Conservation (phyloP, 2,888 invertebrate species). For the Prionchulus punctatus region DNA sequence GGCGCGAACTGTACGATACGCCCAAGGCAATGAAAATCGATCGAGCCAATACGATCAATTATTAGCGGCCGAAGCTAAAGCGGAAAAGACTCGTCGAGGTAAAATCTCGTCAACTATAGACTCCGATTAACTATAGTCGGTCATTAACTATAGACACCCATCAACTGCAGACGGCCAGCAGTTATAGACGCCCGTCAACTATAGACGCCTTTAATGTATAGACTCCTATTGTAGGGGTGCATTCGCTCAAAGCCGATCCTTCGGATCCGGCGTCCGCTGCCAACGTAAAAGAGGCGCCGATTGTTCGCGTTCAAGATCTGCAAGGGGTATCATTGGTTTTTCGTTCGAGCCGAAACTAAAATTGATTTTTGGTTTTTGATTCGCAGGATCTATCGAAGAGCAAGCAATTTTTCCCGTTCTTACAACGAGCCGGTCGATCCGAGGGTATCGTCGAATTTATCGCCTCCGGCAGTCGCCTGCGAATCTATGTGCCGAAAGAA, state of each 20-base stretch:
- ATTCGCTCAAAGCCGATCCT: neutral
- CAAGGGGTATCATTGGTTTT: conserved; percentile 11
- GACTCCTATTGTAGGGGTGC: neutral
- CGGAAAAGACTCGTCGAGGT: conserved; percentile 64
- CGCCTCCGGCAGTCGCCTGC: conserved; percentile 79
- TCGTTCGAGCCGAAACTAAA: neutral
- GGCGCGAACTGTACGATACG: conserved; percentile 77
- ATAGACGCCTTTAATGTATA: conserved; percentile 15
- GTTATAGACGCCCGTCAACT: no score
- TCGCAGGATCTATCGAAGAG: conserved; percentile 21
- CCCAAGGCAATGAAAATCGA: conserved; percentile 58
- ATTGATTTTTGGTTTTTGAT: neutral
- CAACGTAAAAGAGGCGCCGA: conserved; percentile 4
- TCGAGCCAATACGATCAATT: conserved; percentile 82
- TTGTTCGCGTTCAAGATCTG: conserved; percentile 19
- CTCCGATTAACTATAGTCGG: no score
- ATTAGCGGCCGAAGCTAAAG: conserved; percentile 77
- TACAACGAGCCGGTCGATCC: conserved; percentile 71
- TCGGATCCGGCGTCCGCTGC: neutral
- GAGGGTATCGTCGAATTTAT: conserved; percentile 92
- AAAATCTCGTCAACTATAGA: no score
- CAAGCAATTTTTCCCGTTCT: conserved; percentile 69
- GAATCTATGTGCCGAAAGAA: conserved; percentile 81
- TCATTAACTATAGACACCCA: no score
- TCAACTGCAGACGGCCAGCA: no score